Conservation (phyloP, 1,140 invertebrate species). For the Tenebrio molitor region DNA sequence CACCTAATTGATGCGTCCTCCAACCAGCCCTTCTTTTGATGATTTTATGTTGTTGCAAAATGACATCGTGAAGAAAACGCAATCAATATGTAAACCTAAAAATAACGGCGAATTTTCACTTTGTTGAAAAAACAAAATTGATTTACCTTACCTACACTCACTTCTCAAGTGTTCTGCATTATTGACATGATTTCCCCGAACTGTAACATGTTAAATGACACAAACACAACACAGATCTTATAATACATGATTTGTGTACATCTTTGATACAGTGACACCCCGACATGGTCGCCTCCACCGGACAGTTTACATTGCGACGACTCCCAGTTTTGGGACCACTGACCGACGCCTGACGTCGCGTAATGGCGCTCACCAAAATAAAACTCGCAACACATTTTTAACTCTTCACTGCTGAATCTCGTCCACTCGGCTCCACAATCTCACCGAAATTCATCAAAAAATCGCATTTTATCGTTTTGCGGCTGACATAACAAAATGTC, state of each 20-base stretch:
- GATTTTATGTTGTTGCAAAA: background rate
- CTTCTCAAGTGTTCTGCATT: slow-evolving; percentile 3
- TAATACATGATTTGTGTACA: slow-evolving; percentile 20
- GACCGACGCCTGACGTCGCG: slow-evolving; percentile 22
- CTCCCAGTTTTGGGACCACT: slow-evolving; percentile 4
- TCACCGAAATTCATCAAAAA: no score
- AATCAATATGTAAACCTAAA: slow-evolving; percentile 18
- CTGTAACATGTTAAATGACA: slow-evolving; percentile 4
- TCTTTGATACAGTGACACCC: background rate
- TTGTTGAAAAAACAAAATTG: background rate
- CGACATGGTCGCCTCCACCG: background rate
- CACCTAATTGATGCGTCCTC: background rate
- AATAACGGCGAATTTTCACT: background rate
- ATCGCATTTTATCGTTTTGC: no score
- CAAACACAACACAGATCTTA: background rate
- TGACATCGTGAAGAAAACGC: slow-evolving; percentile 12
- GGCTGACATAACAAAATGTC: no score
- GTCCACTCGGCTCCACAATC: no score
- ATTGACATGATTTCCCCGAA: background rate
- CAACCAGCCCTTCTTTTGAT: background rate
- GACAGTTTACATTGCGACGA: no score
- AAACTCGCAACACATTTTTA: no score
- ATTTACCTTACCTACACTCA: background rate
- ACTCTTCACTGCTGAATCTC: no score
- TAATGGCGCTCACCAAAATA: background rate